Conservation (phyloP, 2,888 invertebrate species). For the Eupithecia dodoneata region DNA sequence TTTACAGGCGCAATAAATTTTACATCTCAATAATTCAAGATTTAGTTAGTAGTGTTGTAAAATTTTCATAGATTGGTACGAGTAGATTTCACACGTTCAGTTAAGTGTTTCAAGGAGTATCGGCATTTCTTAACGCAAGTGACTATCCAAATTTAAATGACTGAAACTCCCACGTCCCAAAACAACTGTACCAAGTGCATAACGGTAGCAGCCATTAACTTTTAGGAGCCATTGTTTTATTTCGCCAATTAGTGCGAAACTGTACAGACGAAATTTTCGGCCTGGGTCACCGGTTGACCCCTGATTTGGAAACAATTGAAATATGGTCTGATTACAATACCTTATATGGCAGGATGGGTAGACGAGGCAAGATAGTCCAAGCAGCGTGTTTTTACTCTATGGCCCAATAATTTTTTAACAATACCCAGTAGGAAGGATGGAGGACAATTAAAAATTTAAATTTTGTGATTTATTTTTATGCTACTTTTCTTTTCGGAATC, state of each 20-base stretch:
- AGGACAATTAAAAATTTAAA: too few species aligned
- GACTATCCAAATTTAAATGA: constrained; percentile 25
- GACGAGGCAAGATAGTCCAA: neutral
- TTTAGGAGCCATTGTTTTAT: constrained; percentile 45
- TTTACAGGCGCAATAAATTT: neutral
- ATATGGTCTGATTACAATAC: constrained; percentile 21
- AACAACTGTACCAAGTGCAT: constrained; percentile 28
- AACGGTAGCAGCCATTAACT: constrained; percentile 43
- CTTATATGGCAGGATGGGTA: neutral
- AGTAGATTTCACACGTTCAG: neutral
- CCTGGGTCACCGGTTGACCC: constrained; percentile 42
- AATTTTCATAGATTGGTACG: neutral
- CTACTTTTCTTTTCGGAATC: too few species aligned
- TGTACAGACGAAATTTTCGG: constrained; percentile 24
- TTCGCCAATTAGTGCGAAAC: constrained; percentile 45
- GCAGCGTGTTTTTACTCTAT: too few species aligned
- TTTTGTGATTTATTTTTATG: too few species aligned
- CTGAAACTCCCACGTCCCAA: constrained; percentile 43
- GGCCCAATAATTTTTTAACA: neutral
- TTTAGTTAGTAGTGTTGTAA: neutral
- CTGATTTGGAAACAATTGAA: constrained; percentile 33
- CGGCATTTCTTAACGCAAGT: constrained; percentile 2
- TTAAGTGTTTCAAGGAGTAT: constrained; percentile 3
- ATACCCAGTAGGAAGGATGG: neutral
- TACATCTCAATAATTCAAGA: neutral